Percentiles rank a stretch among this genome's conserved stretches.
phyloP scores from a whole-genome alignment of 2,113 vertebrate genomes.

The Brachyhypopomus gauderio region DNA sequence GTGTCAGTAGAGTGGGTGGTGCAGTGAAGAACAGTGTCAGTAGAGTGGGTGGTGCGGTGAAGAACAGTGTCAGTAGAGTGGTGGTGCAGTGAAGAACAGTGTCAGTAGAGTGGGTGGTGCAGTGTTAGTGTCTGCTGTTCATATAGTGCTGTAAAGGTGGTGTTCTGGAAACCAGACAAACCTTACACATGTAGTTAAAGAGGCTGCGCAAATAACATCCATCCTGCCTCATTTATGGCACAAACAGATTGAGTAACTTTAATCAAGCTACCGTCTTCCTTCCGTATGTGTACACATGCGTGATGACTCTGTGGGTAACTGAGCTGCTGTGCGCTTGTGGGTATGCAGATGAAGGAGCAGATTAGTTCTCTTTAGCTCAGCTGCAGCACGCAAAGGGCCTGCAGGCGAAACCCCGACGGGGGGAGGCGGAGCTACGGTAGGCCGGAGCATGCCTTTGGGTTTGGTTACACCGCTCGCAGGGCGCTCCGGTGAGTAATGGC shows the following conservation, averaged over 20 bases:
- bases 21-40: not conserved
- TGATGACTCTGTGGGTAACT: too few species aligned
- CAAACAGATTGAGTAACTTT: not conserved
- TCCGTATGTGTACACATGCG: too few species aligned
- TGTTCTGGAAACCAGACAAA: not conserved
- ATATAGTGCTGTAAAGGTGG: not conserved
- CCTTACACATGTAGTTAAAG: not conserved
- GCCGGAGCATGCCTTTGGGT: not conserved
- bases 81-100: not conserved
- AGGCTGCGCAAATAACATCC: not conserved
- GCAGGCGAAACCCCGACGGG: not conserved
- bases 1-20: not conserved
- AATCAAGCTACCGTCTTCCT: conserved; percentile 2
- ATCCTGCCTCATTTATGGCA: not conserved
- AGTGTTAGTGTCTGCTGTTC: too few species aligned
- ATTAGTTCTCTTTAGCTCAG: not conserved
- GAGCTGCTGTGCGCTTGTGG: not conserved
- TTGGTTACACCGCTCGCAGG: not conserved
- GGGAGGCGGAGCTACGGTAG: not conserved
- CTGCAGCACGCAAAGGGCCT: not conserved
- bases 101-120: not conserved
- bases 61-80: too few species aligned
- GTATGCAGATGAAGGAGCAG: not conserved
- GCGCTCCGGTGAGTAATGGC: conserved; percentile 25
- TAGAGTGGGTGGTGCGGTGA: too few species aligned